Base-by-base conservation (phyloP, 2,888 invertebrate genomes). In the Melanchra persicariae region DNA sequence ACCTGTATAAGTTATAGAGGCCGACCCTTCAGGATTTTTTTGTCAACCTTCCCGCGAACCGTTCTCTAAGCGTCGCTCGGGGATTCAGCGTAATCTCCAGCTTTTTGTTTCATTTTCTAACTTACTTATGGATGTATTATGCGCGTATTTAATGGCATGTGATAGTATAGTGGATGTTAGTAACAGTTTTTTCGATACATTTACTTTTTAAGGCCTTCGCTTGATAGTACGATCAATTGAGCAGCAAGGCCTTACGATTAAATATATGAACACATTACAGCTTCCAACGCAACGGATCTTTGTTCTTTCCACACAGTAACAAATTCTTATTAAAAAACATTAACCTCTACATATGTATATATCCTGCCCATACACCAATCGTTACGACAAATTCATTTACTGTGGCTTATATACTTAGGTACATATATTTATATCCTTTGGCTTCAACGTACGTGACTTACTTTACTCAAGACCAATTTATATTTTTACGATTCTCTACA, bases 1-100 rank as follows among this genome's bases (percentile, higher is more conserved):
- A 83, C 84, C 83, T 84, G 82, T 58, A 74, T 79, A 84, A 77
- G 74, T 81, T 83, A 83, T 78, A 62, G 68, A 57, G 47, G 71
- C 58, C 74, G 84, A 81, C 82, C 85, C 70, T 76, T 75, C 49
- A 61, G 51, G 66, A 60, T 76, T 79, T 84, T 84, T 78, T 74
- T 77, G 70, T 65, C 58, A 61, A 69, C 74, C 79, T 74, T 74
- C 37, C 34, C 57, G 40, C 40, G 55, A 63, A 62, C 59, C 71
- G 68, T 67, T 76, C 68, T 83, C 72, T 67, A 62, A 71, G 40
- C 34, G 60, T 51, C 67, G 60, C 65, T 68, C 2, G 40, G 72
- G 82, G 79, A 84, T 74, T 65, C 60, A 34, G 22, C 17, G 62
- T 84, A 81, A 84, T 85, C 84, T 84, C 60, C 52, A 55, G 66